phyloP scores from a whole-genome alignment of 2,113 vertebrate genomes.

The Caranx melampygus region DNA sequence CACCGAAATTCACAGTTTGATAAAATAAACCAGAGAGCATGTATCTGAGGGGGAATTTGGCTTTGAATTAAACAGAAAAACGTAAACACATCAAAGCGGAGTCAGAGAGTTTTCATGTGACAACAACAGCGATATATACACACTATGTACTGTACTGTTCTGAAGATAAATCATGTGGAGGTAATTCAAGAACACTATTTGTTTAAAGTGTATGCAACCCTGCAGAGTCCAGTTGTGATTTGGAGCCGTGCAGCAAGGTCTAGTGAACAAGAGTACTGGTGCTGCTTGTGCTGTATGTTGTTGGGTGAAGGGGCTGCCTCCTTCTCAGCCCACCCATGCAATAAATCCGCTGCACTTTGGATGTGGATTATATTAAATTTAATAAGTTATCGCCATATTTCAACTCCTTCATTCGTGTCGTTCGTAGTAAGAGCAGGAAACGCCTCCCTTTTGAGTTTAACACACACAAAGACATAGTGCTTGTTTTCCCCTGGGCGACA shows the following conservation, averaged over 20 bases:
- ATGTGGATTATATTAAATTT: conserved; percentile 18
- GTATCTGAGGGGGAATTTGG: conserved; percentile 12
- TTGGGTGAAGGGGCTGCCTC: not conserved
- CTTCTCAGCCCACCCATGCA: conserved; percentile 8
- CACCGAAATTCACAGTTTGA: not conserved
- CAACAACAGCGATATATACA: not conserved
- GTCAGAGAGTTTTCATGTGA: conserved; percentile 15
- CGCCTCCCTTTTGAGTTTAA: conserved; percentile 16
- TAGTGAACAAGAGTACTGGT: not conserved
- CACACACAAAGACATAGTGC: conserved; percentile 18
- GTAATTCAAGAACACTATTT: conserved; percentile 54
- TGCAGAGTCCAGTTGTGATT: conserved; percentile 14
- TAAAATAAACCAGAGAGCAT: not conserved
- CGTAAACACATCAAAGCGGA: not conserved
- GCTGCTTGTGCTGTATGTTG: not conserved
- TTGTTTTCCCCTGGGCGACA: conserved; percentile 29
- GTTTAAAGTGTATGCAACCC: conserved; percentile 8
- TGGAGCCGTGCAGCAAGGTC: conserved; percentile 5
- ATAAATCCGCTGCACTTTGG: conserved; percentile 8
- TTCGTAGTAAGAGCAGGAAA: conserved; percentile 17
- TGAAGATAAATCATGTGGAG: conserved; percentile 20
- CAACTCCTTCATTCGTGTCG: not conserved
- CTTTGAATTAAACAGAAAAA: conserved; percentile 8
- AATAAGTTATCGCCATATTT: conserved; percentile 26
- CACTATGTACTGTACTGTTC: conserved; percentile 16